Conservation (phyloP, 1,140 invertebrate genomes). For the Drosophila kohkoa region DNA sequence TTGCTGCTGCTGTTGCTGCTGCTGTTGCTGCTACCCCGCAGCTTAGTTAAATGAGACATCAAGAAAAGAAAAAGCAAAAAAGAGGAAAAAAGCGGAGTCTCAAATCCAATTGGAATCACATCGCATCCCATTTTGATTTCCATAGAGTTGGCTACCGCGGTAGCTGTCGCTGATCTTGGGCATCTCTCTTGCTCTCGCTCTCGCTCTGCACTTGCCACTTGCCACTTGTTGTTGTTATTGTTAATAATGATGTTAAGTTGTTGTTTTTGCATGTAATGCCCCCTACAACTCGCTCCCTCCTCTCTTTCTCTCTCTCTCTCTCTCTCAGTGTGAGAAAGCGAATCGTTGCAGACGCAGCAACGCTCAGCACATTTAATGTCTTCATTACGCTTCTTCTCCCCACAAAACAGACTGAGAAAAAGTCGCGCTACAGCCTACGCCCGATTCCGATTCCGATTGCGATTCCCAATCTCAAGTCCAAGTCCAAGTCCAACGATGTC, state of each 20-base stretch:
- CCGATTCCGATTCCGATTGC: neutral
- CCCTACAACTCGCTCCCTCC: neutral
- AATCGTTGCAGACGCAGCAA: conserved; percentile 16
- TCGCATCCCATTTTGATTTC: conserved; percentile 10
- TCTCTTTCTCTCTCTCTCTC: neutral
- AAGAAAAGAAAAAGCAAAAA: conserved; percentile 19
- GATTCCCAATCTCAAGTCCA: too few species aligned
- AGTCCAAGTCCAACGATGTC: neutral
- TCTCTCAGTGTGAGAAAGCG: conserved; percentile 43
- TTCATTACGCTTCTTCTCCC: conserved; percentile 66
- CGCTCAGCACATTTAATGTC: conserved; percentile 59
- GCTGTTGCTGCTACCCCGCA: conserved; percentile 58
- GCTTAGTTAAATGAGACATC: conserved; percentile 82
- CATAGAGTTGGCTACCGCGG: conserved; percentile 57
- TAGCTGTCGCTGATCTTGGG: conserved; percentile 23
- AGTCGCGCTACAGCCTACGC: conserved; percentile 28
- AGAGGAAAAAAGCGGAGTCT: neutral
- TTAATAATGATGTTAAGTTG: conserved; percentile 78
- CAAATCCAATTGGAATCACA: conserved; percentile 27
- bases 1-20: conserved; percentile 27
- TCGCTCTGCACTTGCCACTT: conserved; percentile 47
- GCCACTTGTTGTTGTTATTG: conserved; percentile 73
- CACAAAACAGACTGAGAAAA: conserved; percentile 12
- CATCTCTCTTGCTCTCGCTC: neutral
- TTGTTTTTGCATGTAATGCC: conserved; percentile 72